Conservation (phyloP, 2,888 invertebrate genomes). For the Volucella inflata region DNA sequence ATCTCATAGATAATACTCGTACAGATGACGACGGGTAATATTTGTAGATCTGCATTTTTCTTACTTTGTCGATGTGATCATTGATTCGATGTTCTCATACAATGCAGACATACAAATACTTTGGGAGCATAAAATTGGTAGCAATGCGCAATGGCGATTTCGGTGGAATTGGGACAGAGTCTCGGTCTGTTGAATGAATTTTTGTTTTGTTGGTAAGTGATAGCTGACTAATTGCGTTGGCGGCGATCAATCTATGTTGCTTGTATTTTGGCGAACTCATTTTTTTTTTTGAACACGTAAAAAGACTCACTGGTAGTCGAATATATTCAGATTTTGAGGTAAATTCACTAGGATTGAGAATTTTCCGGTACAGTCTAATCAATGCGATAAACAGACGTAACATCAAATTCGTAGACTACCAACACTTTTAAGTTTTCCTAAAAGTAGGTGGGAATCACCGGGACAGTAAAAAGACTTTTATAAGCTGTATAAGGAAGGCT, state of each 20-base stretch:
- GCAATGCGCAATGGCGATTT: slow-evolving; percentile 15
- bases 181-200: slow-evolving; percentile 46
- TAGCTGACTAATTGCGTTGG: slow-evolving; percentile 55
- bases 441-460: too few relatives aligned
- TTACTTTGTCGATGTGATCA: slow-evolving; percentile 39
- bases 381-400: too few relatives aligned
- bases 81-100: background rate
- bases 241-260: slow-evolving; percentile 17
- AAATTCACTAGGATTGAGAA: too few relatives aligned
- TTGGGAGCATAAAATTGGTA: background rate
- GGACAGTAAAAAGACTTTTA: too few relatives aligned
- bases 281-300: too few relatives aligned
- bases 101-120: slow-evolving; percentile 20
- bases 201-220: background rate
- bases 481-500: too few relatives aligned
- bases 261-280: too few relatives aligned
- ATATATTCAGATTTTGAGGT: too few relatives aligned
- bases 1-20: slow-evolving; percentile 35
- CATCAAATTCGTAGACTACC: too few relatives aligned
- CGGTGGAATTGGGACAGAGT: slow-evolving; percentile 42
- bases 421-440: too few relatives aligned
- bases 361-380: too few relatives aligned
- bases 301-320: too few relatives aligned
- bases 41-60: slow-evolving; percentile 9
- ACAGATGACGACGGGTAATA: background rate